These are phyloP conservation scores for Grammomys surdaster DNA, from an alignment of 2,113 vertebrate species.

Conservation along the genomic window DNA sequence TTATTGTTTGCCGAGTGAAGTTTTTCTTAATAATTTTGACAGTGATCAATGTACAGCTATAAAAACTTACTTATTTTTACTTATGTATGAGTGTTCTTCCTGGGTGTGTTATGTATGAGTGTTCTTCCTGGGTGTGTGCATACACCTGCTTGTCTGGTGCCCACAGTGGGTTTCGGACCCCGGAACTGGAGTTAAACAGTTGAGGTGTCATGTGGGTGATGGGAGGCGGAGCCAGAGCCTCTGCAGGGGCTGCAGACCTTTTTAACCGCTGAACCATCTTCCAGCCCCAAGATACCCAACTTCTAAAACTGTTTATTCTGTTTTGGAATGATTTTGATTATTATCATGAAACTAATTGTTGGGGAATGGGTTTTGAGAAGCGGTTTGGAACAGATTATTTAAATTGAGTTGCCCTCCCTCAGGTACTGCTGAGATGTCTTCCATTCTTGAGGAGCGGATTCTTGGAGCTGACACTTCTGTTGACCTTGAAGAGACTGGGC, in stretches of 20 bases:
- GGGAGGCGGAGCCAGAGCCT: neutral
- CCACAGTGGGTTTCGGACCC: neutral
- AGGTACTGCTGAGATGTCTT: conserved; percentile 98
- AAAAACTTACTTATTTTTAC: neutral
- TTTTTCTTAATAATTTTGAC: neutral
- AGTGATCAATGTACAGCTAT: neutral
- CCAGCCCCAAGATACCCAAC: neutral
- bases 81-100: neutral
- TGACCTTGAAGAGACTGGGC: conserved; percentile 97
- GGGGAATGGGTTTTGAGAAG: conserved; percentile 9
- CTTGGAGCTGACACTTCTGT: conserved; percentile 95
- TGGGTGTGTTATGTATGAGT: neutral
- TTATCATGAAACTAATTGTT: neutral
- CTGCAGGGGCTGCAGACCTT: neutral
- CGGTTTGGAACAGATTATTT: neutral
- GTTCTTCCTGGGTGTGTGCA: neutral
- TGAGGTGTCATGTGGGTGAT: neutral
- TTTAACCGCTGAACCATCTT: neutral
- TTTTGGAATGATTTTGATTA: conserved; percentile 5
- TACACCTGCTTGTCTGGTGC: neutral
- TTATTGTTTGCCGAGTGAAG: neutral
- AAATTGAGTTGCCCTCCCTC: neutral
- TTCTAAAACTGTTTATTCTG: neutral
- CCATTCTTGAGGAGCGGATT: conserved; percentile 97
- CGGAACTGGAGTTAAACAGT: neutral